Evolutionary conservation across 2,797 vertebrate genomes (phyloP).

Genomic region (Ambastaia sidthimunki): DNA sequence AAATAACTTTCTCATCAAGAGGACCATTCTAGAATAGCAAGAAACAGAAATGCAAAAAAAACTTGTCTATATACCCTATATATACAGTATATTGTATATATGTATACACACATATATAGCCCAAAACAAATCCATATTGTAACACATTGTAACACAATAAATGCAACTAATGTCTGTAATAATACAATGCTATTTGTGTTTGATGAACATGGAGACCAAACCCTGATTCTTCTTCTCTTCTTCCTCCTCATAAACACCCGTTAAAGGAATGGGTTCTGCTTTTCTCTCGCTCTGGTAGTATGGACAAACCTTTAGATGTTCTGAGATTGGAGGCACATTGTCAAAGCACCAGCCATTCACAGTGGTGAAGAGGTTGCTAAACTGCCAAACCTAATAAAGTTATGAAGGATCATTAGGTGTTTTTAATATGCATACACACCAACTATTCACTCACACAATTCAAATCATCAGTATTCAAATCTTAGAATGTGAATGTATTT

Average conservation of each 20-base stretch:
- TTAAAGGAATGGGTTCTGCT: slow-evolving; percentile 82
- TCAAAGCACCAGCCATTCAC: slow-evolving; percentile 87
- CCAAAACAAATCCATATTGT: too few relatives aligned
- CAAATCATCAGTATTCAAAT: too few relatives aligned
- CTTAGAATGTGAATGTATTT: neutral
- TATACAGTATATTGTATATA: too few relatives aligned
- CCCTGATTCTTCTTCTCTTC: slow-evolving; percentile 33
- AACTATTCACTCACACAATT: neutral
- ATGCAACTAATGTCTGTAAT: neutral
- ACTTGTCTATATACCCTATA: too few relatives aligned
- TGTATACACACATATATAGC: too few relatives aligned
- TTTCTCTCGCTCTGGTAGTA: slow-evolving; percentile 84
- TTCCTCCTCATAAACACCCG: slow-evolving; percentile 78
- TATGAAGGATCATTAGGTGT: slow-evolving; percentile 21
- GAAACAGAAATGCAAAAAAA: too few relatives aligned
- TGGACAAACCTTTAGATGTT: slow-evolving; percentile 89
- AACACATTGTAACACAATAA: too few relatives aligned
- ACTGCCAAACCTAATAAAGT: slow-evolving; percentile 87
- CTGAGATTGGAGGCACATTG: slow-evolving; percentile 81
- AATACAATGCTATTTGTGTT: slow-evolving; percentile 36
- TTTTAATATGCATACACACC: neutral
- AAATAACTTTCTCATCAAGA: too few relatives aligned
- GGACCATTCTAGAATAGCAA: too few relatives aligned
- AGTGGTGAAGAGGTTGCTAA: slow-evolving; percentile 89
- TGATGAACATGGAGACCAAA: slow-evolving; percentile 54